Percentiles rank a stretch among this genome's conserved stretches.
phyloP scores from a whole-genome alignment of 2,888 invertebrate genomes.

The Trissolcus brochymenae region DNA sequence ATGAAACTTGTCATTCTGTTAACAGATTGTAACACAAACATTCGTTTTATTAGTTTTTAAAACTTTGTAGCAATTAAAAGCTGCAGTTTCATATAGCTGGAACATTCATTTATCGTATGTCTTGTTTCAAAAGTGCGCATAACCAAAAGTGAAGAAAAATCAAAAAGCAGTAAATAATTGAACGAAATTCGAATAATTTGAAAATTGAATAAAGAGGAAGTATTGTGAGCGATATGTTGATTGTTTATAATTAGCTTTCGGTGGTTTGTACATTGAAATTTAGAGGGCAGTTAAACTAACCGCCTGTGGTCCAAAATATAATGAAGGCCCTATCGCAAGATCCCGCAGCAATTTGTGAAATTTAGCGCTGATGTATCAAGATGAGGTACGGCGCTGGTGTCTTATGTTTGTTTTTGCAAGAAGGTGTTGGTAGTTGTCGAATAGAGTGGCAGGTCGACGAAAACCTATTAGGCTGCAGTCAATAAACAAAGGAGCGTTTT shows the following conservation, averaged over 20 bases:
- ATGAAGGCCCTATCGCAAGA: constrained; percentile 17
- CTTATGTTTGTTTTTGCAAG: constrained; percentile 55
- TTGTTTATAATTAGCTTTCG: too few species aligned
- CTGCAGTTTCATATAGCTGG: constrained; percentile 21
- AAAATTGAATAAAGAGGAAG: too few species aligned
- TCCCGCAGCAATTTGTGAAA: constrained; percentile 41
- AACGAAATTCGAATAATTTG: too few species aligned
- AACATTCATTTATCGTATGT: too few species aligned
- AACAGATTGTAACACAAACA: constrained; percentile 49
- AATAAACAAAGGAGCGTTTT: constrained; percentile 77
- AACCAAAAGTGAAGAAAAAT: too few species aligned
- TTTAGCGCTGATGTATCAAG: constrained; percentile 41
- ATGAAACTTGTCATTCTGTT: constrained; percentile 54
- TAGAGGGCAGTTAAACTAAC: constrained; percentile 9
- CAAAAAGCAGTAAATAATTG: too few species aligned
- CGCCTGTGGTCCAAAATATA: constrained; percentile 16
- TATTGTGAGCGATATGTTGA: neutral
- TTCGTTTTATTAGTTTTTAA: constrained; percentile 43
- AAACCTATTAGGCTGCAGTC: constrained; percentile 75
- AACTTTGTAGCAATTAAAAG: constrained; percentile 48
- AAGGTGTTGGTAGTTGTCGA: constrained; percentile 55
- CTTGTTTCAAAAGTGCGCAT: too few species aligned
- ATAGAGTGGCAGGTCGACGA: constrained; percentile 66
- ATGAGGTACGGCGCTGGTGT: constrained; percentile 40
- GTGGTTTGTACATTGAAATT: constrained; percentile 3